Conservation (phyloP, 2,113 vertebrate genomes). For the Coturnix japonica region DNA sequence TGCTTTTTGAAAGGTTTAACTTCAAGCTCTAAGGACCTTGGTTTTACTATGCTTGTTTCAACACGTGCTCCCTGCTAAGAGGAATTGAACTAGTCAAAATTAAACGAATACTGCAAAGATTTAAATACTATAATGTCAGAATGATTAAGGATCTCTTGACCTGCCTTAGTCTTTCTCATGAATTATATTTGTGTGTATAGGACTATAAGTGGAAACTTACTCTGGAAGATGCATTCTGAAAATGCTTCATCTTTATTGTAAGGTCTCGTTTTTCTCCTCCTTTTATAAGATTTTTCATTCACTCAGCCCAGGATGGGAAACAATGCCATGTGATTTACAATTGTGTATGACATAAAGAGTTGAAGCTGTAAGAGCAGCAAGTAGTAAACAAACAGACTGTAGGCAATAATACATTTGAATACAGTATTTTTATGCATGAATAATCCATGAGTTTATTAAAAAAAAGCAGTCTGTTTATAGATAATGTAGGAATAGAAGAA, state of each 20-base stretch:
- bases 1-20: constrained; percentile 33
- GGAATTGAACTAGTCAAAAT: not conserved
- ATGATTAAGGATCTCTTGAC: not conserved
- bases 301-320: constrained; percentile 14
- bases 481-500: constrained; percentile 31
- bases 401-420: constrained; percentile 56
- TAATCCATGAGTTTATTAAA: constrained; percentile 52
- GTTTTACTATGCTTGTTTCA: constrained; percentile 11
- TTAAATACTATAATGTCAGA: not conserved
- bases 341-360: constrained; percentile 9
- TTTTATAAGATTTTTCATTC: constrained; percentile 12
- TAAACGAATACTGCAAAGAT: not conserved
- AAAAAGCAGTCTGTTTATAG: constrained; percentile 20
- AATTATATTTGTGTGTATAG: not conserved
- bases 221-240: not conserved
- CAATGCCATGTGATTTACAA: constrained; percentile 44
- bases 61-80: not conserved
- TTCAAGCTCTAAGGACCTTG: not conserved
- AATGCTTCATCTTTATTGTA: not conserved
- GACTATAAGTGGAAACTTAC: not conserved
- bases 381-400: constrained; percentile 63
- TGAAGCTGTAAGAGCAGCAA: constrained; percentile 32
- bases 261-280: not conserved
- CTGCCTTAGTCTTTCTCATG: not conserved
- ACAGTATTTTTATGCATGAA: constrained; percentile 42